Percentiles rank a stretch among this genome's conserved stretches.
Conservation (phyloP, 2,888 invertebrate genomes). For the Andricus quercusramuli region DNA sequence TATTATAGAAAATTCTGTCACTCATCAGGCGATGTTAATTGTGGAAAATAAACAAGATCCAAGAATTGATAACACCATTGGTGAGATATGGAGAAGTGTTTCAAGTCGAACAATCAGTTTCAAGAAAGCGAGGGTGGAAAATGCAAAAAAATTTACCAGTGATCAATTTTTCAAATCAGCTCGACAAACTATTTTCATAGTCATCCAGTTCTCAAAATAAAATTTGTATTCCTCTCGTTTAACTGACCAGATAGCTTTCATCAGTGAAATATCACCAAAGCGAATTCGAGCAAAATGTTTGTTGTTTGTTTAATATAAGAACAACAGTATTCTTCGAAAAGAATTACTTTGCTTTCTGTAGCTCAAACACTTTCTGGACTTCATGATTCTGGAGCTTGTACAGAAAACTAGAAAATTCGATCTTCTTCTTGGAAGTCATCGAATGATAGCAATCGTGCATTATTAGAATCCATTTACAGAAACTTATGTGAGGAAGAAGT, state of each 20-base stretch:
- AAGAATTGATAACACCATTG: not conserved
- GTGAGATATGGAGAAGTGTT: not conserved
- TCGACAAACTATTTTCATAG: not conserved
- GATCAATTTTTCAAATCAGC: not conserved
- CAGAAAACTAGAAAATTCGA: not conserved
- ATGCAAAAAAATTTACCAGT: not conserved
- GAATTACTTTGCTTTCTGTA: not conserved
- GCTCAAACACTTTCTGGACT: not conserved
- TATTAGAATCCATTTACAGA: constrained; percentile 2
- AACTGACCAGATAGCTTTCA: not conserved
- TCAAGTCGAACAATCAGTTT: not conserved
- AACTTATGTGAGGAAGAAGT: not conserved
- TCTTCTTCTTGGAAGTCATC: not conserved
- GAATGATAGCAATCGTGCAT: not conserved
- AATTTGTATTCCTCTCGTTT: not conserved
- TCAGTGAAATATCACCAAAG: not conserved
- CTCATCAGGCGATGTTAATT: not conserved
- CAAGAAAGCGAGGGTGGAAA: not conserved
- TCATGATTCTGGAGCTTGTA: not conserved
- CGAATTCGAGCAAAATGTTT: too few relatives aligned
- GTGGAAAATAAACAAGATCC: not conserved
- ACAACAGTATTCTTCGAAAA: not conserved
- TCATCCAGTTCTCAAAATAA: not conserved
- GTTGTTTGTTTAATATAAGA: too few relatives aligned
- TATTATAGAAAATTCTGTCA: not conserved